Conservation (phyloP, 2,797 vertebrate genomes). For the Trichosurus vulpecula region DNA sequence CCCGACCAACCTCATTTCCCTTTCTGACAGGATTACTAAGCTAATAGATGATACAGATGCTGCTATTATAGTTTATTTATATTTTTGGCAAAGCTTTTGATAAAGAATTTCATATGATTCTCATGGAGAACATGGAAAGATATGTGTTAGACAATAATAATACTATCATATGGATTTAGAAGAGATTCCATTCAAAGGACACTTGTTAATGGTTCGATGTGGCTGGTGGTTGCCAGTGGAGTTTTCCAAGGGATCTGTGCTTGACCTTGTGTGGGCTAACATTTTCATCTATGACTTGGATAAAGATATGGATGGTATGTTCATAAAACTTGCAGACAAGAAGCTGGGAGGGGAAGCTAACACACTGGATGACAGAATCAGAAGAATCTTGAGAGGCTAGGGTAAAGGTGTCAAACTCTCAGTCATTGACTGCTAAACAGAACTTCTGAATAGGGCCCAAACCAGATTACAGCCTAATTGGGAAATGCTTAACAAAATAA, state of each 20-base stretch:
- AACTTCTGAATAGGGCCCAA: not conserved
- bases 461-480: not conserved
- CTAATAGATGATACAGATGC: not conserved
- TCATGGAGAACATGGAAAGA: not conserved
- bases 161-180: not conserved
- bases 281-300: not conserved
- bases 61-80: not conserved
- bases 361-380: not conserved
- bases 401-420: too few species aligned
- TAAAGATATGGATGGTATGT: not conserved
- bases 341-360: not conserved
- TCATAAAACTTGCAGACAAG: not conserved
- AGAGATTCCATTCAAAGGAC: not conserved
- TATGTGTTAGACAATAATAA: not conserved
- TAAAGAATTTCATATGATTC: not conserved
- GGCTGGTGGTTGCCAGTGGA: not conserved
- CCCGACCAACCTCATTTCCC: not conserved
- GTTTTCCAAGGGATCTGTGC: not conserved
- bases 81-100: not conserved
- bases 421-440: not conserved
- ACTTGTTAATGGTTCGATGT: not conserved
- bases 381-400: not conserved
- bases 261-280: not conserved
- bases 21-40: not conserved
- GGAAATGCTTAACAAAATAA: not conserved